Conservation (phyloP, 1,140 invertebrate genomes). For the Bacillus rossius region DNA sequence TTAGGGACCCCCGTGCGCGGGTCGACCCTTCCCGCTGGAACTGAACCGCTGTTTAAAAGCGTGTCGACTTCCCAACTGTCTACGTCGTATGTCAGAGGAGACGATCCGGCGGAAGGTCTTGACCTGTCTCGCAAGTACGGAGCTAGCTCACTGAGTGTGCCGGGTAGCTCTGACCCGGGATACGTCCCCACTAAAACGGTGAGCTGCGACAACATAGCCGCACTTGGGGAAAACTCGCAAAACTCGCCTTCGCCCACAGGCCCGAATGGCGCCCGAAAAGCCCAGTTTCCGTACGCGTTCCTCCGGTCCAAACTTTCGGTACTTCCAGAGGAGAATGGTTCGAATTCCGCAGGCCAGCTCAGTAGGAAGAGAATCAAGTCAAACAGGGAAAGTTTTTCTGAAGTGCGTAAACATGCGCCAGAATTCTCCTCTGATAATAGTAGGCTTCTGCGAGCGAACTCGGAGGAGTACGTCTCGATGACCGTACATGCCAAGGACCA, state of each 20-base stretch:
- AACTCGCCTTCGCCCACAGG: conserved; percentile 18
- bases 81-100: conserved; percentile 63
- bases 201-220: conserved; percentile 55
- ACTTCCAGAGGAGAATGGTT: conserved; percentile 56
- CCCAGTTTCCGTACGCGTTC: conserved; percentile 72
- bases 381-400: conserved; percentile 27
- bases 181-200: conserved; percentile 51
- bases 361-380: conserved; percentile 13
- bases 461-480: conserved; percentile 34
- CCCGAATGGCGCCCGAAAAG: conserved; percentile 45
- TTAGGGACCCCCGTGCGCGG: conserved; percentile 18
- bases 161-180: conserved; percentile 36
- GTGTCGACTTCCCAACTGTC: conserved; percentile 68
- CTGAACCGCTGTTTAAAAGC: conserved; percentile 57
- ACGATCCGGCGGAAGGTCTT: conserved; percentile 70
- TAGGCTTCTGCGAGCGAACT: conserved; percentile 41
- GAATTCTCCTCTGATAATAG: conserved; percentile 34
- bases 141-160: conserved; percentile 35
- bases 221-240: not conserved
- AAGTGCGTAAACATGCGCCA: conserved; percentile 1
- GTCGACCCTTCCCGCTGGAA: not conserved
- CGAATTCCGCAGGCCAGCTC: conserved; percentile 48
- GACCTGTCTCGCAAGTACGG: conserved; percentile 41
- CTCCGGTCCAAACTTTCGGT: conserved; percentile 67
- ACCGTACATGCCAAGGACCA: not conserved